Evolutionary conservation across 2,888 invertebrate genomes (phyloP), one percentile per base, ranked within the genome.

Genomic region (Macrosoma leucophasiata): DNA sequence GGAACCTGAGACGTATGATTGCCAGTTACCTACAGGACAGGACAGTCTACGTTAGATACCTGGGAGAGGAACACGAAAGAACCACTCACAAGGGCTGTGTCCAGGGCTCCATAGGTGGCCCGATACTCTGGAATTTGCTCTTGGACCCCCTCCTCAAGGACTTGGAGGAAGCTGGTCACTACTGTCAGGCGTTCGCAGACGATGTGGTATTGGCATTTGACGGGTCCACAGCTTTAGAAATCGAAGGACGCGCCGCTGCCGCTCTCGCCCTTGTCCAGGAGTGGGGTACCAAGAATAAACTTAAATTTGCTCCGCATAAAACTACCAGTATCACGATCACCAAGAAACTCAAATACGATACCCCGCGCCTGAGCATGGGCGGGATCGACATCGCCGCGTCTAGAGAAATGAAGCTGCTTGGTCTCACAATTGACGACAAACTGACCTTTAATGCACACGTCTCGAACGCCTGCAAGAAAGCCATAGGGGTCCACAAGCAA

Each of bases 51-150:
- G 13, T 35, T 9, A 11, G 20, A 8, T 35, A 35, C 10, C n/a
- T 7, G 10, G 35, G 36, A n/a, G 18, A 21, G 12, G 24, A 17
- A 11, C 12, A 4, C 15, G 10, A 17, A 10, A 33, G 17, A 12
- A 13, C 3, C 2, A 41, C 41, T 1, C 30, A 10, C 12, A 41
- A 41, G 12, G 36, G 41, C 2, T 42, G 42, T 13, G 33, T 42
- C 1, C 42, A 42, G 13, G 42, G 41, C 7, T 41, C 41, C 1
- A 41, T 37, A n/a, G 37, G 34, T 9, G 41, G 41, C 3, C 41
- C 37, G 1, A 31, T 19, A n/a, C 18, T 41, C 7, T 41, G 38
- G 41, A 38, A 19, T 9, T 2, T 19, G n/a, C 9, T 43, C 1
- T 29, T 46, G 5, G 41, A 46, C 15, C 36, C 39, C 3, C 33